phyloP scores from a whole-genome alignment of 2,888 invertebrate species.

The Therioaphis trifolii region DNA sequence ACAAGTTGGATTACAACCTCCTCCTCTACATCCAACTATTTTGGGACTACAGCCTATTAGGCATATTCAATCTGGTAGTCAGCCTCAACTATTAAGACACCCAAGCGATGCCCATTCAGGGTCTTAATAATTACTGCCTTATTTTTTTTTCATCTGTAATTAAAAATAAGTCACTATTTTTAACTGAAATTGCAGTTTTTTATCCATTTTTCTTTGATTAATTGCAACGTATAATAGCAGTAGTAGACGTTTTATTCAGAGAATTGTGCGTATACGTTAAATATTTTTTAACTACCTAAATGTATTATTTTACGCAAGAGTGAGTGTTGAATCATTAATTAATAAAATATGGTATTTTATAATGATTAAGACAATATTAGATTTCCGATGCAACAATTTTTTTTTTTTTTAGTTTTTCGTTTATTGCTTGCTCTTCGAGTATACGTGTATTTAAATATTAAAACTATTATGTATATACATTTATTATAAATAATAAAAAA shows the following conservation, averaged over 20 bases:
- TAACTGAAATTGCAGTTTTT: conserved; percentile 21
- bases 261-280: background rate
- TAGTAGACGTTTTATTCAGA: conserved; percentile 1
- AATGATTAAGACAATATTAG: background rate
- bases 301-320: conserved; percentile 35
- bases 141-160: background rate
- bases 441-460: conserved; percentile 26
- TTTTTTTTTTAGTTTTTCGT: conserved; percentile 2
- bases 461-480: background rate
- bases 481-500: conserved; percentile 1
- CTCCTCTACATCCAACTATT: conserved; percentile 53
- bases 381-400: conserved; percentile 4
- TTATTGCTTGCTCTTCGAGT: conserved; percentile 35
- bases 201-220: background rate
- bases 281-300: conserved; percentile 26
- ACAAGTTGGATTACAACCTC: conserved; percentile 48
- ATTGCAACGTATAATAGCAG: conserved; percentile 1
- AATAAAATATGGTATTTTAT: conserved; percentile 27
- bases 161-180: conserved; percentile 8
- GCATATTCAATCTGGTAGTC: conserved; percentile 55
- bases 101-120: conserved; percentile 58
- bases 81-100: conserved; percentile 58
- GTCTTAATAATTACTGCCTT: conserved; percentile 49
- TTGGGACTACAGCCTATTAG: conserved; percentile 58
- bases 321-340: too few relatives aligned